Percentiles rank a stretch among this genome's conserved stretches.
These are phyloP conservation scores for Salvelinus namaycush DNA, from an alignment of 2,113 vertebrate species.

Conservation along the genomic window DNA sequence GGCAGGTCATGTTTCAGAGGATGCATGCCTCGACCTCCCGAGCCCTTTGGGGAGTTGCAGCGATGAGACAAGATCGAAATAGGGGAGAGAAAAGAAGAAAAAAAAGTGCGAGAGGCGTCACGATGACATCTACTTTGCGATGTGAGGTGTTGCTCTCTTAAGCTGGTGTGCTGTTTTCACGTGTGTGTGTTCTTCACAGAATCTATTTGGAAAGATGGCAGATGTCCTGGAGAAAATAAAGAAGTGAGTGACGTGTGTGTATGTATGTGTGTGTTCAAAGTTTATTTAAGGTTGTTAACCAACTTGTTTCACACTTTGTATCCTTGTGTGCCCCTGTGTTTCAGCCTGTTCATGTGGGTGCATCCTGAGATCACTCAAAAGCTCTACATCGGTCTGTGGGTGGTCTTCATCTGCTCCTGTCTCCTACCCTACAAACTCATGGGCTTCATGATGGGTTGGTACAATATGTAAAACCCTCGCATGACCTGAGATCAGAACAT, in stretches of 20 bases:
- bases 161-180: not conserved
- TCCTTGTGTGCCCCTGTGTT: slow-evolving; percentile 23
- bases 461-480: not conserved
- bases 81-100: no score
- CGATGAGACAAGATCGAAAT: not conserved
- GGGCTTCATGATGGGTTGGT: slow-evolving; percentile 85
- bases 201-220: slow-evolving; percentile 96
- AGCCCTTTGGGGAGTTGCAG: no score
- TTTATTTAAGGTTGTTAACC: not conserved
- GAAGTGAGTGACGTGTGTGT: slow-evolving; percentile 85
- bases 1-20: no score
- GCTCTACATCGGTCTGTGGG: slow-evolving; percentile 87
- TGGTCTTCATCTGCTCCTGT: slow-evolving; percentile 91
- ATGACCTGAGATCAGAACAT: no score
- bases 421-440: slow-evolving; percentile 91
- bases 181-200: slow-evolving; percentile 70
- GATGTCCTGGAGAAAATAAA: slow-evolving; percentile 97
- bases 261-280: slow-evolving; percentile 18
- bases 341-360: slow-evolving; percentile 96
- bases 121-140: not conserved
- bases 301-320: slow-evolving; percentile 18
- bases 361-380: slow-evolving; percentile 94
- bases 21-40: no score
- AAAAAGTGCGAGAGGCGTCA: not conserved
- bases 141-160: not conserved